Evolutionary conservation across 2,888 invertebrate species (phyloP), one percentile per base, ranked within the genome.

Genomic region (Nomada fucata): DNA sequence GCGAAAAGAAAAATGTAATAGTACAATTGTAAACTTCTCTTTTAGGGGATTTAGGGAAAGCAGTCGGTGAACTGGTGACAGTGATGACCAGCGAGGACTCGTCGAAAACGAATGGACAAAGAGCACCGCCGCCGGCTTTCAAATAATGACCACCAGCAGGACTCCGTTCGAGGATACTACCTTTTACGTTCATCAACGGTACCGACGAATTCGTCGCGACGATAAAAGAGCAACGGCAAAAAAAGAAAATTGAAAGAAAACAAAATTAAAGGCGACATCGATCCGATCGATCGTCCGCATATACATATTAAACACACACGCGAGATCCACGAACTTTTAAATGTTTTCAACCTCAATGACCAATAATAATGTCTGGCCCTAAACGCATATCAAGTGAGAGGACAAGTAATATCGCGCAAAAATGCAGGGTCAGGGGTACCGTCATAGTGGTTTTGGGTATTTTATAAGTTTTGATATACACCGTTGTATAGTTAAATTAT

Each of bases 51-150:
- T 95, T 98, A 87, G 97, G 97, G 77, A 96, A 96, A 94, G 98
- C 97, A 79, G 97, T 98, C 88, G 97, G 97, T 91, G 97, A 97
- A 92, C 95, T 98, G 91, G 98, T 98, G 85, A 97, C 97, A 63
- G 98, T 97, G 71, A 98, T 98, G 96, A 97, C 97, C 60, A 73
- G 80, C 79, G 97, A 98, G 92, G 97, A 98, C 76, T 75, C 90
- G 73, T 83, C 89, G 60, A 90, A 87, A 74, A 89, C 91, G 71
- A 93, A 93, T 72, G 93, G 93, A 55, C 91, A 92, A 79, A 89
- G 92, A 83, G 90, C 91, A 36, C 91, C 92, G 70, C 93, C 93
- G 60, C 93, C 93, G 47, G 93, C 92, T 85, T 93, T 93, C 76
- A 93, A 92, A 83, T 89, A 92, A 90, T 89, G 85, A 89, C 65